These are phyloP conservation scores for Nicator chloris DNA, from an alignment of 2,113 vertebrate species.

Conservation along the genomic window DNA sequence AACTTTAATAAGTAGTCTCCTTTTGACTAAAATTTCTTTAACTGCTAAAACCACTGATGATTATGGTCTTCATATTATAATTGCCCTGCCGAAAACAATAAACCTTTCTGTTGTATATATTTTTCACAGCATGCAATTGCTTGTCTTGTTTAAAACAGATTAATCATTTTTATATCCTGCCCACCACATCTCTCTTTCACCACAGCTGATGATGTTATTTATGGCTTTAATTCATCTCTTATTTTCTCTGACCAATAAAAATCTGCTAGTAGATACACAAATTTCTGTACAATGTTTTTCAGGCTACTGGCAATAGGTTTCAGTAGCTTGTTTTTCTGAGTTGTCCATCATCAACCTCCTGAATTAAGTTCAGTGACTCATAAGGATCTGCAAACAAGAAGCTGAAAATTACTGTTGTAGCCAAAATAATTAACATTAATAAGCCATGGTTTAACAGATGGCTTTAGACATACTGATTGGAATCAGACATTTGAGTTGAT, in stretches of 20 bases:
- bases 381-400: background rate
- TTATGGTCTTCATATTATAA: constrained; percentile 30
- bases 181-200: background rate
- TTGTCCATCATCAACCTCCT: background rate
- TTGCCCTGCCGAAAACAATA: constrained; percentile 32
- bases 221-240: constrained; percentile 21
- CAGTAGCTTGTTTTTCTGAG: background rate
- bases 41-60: constrained; percentile 1
- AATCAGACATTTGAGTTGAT: constrained; percentile 36
- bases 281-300: background rate
- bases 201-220: constrained; percentile 27
- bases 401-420: background rate
- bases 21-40: constrained; percentile 31
- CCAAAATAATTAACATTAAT: constrained; percentile 46
- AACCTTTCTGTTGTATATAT: constrained; percentile 22
- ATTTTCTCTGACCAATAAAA: constrained; percentile 29
- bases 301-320: background rate
- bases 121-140: constrained; percentile 39
- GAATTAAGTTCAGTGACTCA: background rate
- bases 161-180: constrained; percentile 15
- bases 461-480: constrained; percentile 14
- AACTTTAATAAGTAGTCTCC: constrained; percentile 6
- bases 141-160: constrained; percentile 36
- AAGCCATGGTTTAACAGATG: constrained; percentile 1
- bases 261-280: background rate